These are phyloP conservation scores for Tangara arthus DNA, from an alignment of 2,797 vertebrate species.

Conservation along the genomic window DNA sequence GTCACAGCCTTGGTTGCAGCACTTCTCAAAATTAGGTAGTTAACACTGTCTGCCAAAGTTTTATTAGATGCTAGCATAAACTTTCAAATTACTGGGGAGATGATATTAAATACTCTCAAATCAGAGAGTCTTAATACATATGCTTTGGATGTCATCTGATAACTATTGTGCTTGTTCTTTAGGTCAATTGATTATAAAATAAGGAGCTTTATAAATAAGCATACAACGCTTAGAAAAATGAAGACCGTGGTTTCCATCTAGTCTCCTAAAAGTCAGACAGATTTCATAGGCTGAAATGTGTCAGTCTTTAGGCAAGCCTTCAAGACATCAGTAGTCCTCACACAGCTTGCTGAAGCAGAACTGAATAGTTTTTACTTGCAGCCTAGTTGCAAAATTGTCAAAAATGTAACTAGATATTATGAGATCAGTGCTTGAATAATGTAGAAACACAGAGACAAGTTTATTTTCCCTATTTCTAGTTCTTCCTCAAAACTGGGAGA, in stretches of 20 bases:
- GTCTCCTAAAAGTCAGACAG: neutral
- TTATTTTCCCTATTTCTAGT: neutral
- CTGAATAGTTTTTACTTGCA: neutral
- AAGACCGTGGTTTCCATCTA: neutral
- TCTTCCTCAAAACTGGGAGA: neutral
- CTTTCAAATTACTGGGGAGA: neutral
- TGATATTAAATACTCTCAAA: neutral
- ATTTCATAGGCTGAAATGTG: neutral
- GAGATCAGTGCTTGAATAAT: neutral
- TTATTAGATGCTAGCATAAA: neutral
- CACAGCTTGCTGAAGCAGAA: neutral
- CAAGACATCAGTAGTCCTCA: neutral
- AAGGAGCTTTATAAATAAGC: neutral
- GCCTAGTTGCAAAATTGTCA: neutral
- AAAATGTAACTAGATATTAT: neutral
- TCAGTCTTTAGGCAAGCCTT: neutral
- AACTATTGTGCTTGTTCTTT: neutral
- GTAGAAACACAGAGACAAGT: neutral
- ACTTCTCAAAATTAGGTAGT: neutral
- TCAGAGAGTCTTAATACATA: neutral
- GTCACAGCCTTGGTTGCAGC: neutral
- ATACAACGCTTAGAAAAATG: accelerated
- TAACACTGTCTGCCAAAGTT: neutral
- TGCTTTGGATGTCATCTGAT: neutral
- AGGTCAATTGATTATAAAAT: neutral